Base-by-base conservation (phyloP, 2,797 vertebrate genomes). In the Falco cherrug region DNA sequence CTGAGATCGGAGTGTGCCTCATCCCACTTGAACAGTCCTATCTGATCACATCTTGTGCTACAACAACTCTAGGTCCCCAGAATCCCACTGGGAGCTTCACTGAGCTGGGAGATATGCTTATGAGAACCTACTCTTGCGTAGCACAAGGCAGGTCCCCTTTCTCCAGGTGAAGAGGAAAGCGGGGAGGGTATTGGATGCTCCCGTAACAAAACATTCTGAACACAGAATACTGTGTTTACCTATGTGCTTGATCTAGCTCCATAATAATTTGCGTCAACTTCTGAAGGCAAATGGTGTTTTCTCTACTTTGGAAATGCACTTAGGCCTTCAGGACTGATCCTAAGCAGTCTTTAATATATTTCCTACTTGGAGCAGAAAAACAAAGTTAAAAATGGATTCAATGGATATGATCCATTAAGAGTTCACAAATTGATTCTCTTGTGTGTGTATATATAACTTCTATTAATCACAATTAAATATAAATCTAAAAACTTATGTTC, bases 401-500 rank as follows among this genome's bases (percentile, higher is more conserved):
- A 71, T n/a, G 28, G 13, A 43, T 80, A 59, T 16, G 15, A 84
- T 31, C 4, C 15, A 64, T 77, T 75, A 73, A 37, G 24, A 17
- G 21, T 84, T 88, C 53, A 83, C 4, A 84, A 77, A 84, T n/a
- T 70, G 11, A 26, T 90, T 84, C 28, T 88, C 25, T 68, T 75
- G 3, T 56, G 50, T 4, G 8, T 21, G 6, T 20, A 39, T 70
- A n/a, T 77, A 83, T 37, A 37, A 50, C 33, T 74, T 61, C 35
- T 65, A 53, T 89, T 90, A 94, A 75, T 84, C 61, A 81, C 25
- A 86, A 86, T 84, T 84, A 68, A 80, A 74, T 63, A 69, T 54
- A 7, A 83, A 75, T 68, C 41, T 56, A 60, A 84, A 91, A 71
- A 22, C 21, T 47, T 47, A 51, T n/a, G 24, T 61, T 61, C 15